Evolutionary conservation across 2,113 vertebrate genomes (phyloP).

Genomic region (Mungos mungo): DNA sequence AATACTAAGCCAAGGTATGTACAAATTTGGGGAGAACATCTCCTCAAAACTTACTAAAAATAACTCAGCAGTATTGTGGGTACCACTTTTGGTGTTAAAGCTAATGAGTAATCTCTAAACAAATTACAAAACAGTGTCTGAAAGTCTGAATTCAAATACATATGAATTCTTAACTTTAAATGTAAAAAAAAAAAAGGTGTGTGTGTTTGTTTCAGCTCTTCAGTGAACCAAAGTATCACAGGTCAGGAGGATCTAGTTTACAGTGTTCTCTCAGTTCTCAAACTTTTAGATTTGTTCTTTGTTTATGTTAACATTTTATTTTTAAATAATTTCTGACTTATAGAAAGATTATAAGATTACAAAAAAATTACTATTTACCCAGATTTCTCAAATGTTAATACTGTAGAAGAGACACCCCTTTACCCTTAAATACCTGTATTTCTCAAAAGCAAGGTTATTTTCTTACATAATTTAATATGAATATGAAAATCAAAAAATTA

Average conservation of each 20-base stretch:
- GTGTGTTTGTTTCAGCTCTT: neutral
- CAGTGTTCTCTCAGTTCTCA: neutral
- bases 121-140: neutral
- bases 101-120: neutral
- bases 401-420: neutral
- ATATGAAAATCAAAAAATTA: slow-evolving; percentile 12
- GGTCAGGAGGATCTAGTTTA: neutral
- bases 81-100: neutral
- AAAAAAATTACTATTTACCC: neutral
- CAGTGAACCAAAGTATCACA: neutral
- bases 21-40: neutral
- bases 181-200: neutral
- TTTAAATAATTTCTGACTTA: slow-evolving; percentile 36
- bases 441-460: slow-evolving; percentile 25
- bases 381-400: neutral
- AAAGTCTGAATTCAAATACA: neutral
- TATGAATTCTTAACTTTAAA: slow-evolving; percentile 30
- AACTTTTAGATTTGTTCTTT: neutral
- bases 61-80: neutral
- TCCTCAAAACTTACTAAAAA: neutral
- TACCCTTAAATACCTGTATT: neutral
- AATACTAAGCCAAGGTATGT: neutral
- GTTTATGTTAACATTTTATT: neutral
- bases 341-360: neutral
- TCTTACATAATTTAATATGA: neutral